These are phyloP conservation scores for Cremastobaeus sp. DNA, from an alignment of 2,888 invertebrate genomes.

Conservation along the genomic window DNA sequence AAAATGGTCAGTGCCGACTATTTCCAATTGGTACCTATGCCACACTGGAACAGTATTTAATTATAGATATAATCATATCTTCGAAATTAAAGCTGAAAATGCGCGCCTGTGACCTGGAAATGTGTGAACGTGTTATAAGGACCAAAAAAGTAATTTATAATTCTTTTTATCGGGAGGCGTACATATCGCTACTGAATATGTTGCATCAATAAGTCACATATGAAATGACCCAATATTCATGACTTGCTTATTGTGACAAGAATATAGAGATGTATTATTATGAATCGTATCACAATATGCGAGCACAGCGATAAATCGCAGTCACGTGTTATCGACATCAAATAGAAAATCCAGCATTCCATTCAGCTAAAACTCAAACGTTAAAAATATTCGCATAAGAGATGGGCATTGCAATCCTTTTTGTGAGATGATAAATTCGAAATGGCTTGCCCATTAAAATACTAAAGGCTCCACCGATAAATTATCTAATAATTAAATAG, in stretches of 20 bases:
- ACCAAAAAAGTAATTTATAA: conserved; percentile 11
- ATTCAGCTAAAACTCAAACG: conserved; percentile 28
- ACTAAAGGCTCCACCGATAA: too few relatives aligned
- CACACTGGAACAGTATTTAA: too few relatives aligned
- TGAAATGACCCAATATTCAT: conserved; percentile 53
- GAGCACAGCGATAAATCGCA: conserved; percentile 52
- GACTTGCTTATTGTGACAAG: conserved; percentile 54
- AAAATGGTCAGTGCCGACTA: too few relatives aligned
- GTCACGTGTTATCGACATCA: conserved; percentile 54
- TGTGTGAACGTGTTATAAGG: neutral
- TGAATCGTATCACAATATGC: conserved; percentile 51
- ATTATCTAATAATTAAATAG: too few relatives aligned
- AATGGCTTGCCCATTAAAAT: too few relatives aligned
- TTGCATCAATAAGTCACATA: conserved; percentile 39
- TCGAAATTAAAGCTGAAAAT: neutral
- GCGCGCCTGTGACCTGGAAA: too few relatives aligned
- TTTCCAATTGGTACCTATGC: too few relatives aligned
- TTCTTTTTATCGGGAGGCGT: conserved; percentile 9
- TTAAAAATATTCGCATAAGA: conserved; percentile 39
- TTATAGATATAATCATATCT: too few relatives aligned
- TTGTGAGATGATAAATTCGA: conserved; percentile 3
- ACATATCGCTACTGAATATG: conserved; percentile 27
- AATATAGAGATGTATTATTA: conserved; percentile 53
- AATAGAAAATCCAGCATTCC: conserved; percentile 46
- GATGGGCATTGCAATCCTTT: conserved; percentile 16